Conservation (phyloP, 2,797 vertebrate genomes). For the Peromyscus aztecus region DNA sequence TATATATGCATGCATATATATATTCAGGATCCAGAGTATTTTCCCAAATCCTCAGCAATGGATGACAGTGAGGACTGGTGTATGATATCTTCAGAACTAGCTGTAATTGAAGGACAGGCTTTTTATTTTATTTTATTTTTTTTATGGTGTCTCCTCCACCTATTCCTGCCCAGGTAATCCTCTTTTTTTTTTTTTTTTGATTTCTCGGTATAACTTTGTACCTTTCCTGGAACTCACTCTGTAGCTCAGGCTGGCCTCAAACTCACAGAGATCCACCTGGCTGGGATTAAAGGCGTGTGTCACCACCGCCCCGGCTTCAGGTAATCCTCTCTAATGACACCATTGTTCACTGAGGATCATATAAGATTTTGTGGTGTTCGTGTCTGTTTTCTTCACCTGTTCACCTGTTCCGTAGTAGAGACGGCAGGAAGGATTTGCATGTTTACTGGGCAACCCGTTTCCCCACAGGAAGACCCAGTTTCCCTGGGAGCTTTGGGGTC, state of each 20-base stretch:
- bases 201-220: no score
- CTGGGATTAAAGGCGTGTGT: no score
- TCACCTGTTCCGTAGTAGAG: not conserved
- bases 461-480: not conserved
- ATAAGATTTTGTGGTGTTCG: not conserved
- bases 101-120: not conserved
- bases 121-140: not conserved
- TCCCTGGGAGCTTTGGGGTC: not conserved
- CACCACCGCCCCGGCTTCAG: not conserved
- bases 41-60: not conserved
- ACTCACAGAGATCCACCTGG: no score
- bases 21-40: not conserved
- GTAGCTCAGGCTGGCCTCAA: no score
- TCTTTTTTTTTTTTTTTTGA: no score
- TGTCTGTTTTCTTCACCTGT: constrained; percentile 34
- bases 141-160: not conserved
- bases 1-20: not conserved
- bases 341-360: not conserved
- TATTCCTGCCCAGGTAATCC: not conserved
- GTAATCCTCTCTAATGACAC: not conserved
- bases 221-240: no score
- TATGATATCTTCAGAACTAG: not conserved
- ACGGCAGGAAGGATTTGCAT: not conserved
- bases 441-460: not conserved
- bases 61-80: not conserved